Conservation (phyloP, 2,113 vertebrate genomes). For the Todiramphus saurophagus region DNA sequence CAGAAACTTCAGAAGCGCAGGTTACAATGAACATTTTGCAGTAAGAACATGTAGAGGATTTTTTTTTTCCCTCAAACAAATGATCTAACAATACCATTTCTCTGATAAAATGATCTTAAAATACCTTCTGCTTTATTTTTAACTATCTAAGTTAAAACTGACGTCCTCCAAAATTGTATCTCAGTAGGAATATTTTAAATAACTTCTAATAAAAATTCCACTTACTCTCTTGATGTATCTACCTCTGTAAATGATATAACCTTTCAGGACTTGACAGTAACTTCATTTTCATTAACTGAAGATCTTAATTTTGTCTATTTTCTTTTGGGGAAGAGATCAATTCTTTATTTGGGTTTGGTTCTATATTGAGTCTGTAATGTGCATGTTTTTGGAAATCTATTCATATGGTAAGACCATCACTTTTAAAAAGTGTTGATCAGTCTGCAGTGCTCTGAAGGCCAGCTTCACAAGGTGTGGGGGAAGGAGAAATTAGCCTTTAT, state of each 20-base stretch:
- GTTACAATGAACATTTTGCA: neutral
- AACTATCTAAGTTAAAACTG: neutral
- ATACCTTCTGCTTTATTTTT: neutral
- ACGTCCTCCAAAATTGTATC: neutral
- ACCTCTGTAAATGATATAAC: neutral
- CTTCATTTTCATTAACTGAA: neutral
- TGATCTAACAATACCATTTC: neutral
- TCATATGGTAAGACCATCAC: neutral
- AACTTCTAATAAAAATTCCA: neutral
- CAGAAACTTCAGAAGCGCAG: neutral
- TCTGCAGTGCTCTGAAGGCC: neutral
- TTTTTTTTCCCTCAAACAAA: neutral
- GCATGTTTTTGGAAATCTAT: rapidly evolving
- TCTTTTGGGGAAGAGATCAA: neutral
- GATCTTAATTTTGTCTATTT: neutral
- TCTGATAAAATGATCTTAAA: neutral
- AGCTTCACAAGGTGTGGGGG: neutral
- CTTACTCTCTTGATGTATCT: neutral
- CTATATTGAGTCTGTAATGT: neutral
- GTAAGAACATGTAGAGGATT: neutral
- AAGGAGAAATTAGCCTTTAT: neutral
- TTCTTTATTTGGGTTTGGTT: neutral
- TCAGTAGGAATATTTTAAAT: neutral
- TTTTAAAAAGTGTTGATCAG: neutral
- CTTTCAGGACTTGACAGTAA: neutral